Evolutionary conservation across 2,888 invertebrate species (phyloP), one percentile per base, ranked within the genome.

Genomic region (Protodeltote pygarga): DNA sequence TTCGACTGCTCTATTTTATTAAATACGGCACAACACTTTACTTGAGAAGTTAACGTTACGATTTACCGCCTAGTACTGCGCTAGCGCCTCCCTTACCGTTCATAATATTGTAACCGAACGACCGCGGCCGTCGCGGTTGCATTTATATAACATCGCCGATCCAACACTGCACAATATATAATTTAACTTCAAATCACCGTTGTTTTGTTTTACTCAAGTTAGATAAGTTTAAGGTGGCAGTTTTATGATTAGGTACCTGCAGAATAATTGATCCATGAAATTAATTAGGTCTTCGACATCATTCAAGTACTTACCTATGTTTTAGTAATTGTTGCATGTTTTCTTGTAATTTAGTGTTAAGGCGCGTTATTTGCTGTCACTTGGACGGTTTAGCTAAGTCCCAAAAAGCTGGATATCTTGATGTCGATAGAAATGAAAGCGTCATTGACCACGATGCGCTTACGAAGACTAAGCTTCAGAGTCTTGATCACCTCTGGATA

Each of bases 61-160:
- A 67, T 63, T 65, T 71, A 65, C 71, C 68, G 70, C 60, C 64
- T 58, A 72, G 61, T 71, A 81, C 80, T 77, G 82, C 81, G 79
- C 79, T 67, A 72, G 83, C 82, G 79, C 73, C 71, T 75, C 75
- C 66, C 70, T 61, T 65, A 70, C 77, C 53, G 73, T 28, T 73
- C 77, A 75, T 76, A 80, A 73, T 83, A 87, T 83, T 85, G 81
- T 77, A 77, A 68, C 79, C 85, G 80, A 68, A 75, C 79, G 73
- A 75, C 77, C 52, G 74, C 79, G 73, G 76, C 77, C 52, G 74
- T 73, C 73, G 77, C 72, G 65, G 79, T 75, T 70, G 77, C 76
- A 73, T 89, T 89, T 90, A 91, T 91, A 86, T 84, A 84, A 86
- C 81, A 76, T 80, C 74, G 76, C 62, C 86, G 82, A 79, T 80